Conservation (phyloP, 2,797 vertebrate species). For the Enteromius viviparus region DNA sequence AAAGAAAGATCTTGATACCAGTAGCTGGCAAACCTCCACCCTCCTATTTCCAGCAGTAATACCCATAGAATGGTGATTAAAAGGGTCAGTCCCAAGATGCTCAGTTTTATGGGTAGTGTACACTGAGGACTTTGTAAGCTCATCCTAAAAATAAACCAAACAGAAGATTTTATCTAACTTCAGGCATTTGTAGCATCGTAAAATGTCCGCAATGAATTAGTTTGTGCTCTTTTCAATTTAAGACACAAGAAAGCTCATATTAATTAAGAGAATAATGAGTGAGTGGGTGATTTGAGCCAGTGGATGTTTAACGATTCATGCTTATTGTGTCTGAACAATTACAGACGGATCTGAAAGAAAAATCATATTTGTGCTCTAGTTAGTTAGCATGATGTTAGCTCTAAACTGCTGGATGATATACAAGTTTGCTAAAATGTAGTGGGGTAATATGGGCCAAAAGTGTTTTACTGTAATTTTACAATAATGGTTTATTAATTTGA, state of each 20-base stretch:
- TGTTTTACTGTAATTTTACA: not conserved
- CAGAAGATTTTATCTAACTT: not conserved
- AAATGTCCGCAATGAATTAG: not conserved
- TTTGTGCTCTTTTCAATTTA: not conserved
- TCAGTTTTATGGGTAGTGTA: slow-evolving; percentile 64
- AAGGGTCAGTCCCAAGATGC: slow-evolving; percentile 64
- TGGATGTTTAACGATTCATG: too few relatives aligned
- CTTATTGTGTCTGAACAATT: too few relatives aligned
- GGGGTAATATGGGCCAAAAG: not conserved
- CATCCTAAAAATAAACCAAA: slow-evolving; percentile 64
- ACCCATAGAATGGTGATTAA: slow-evolving; percentile 78
- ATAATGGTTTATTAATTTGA: not conserved
- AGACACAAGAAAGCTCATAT: not conserved
- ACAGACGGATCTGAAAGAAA: too few relatives aligned
- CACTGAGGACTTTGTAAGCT: slow-evolving; percentile 63
- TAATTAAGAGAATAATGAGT: not conserved
- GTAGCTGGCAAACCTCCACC: slow-evolving; percentile 60
- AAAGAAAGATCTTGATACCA: slow-evolving; percentile 74
- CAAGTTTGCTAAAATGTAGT: too few relatives aligned
- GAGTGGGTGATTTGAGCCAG: too few relatives aligned
- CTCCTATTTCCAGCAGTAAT: slow-evolving; percentile 67
- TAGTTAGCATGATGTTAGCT: too few relatives aligned
- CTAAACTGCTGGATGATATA: too few relatives aligned
- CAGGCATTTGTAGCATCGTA: not conserved
- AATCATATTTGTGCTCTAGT: too few relatives aligned